Evolutionary conservation across 2,888 invertebrate genomes (phyloP).

Genomic region (Pyrochroa serraticornis): DNA sequence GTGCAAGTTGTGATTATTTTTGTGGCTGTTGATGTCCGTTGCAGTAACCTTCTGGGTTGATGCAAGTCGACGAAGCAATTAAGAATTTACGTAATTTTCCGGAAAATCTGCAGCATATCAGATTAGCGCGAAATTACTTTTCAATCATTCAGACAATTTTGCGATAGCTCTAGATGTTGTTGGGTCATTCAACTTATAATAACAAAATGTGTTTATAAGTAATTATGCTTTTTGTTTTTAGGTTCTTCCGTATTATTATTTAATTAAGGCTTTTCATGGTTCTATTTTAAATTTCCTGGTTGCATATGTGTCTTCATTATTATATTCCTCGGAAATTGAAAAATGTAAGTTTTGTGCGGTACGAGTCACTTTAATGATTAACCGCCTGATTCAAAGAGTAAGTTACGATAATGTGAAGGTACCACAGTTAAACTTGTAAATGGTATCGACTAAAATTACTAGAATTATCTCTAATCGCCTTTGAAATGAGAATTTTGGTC

Average conservation of each 20-base stretch:
- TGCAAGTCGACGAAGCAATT: too few relatives aligned
- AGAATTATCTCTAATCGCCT: too few relatives aligned
- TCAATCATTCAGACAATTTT: slow-evolving; percentile 16
- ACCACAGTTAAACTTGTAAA: too few relatives aligned
- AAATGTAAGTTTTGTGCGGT: not conserved
- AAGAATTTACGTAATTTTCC: not conserved
- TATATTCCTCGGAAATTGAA: slow-evolving; percentile 1
- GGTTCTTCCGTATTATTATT: not conserved
- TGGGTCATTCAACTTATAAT: slow-evolving; percentile 25
- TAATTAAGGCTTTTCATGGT: not conserved
- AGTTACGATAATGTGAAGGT: too few relatives aligned
- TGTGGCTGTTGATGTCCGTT: too few relatives aligned
- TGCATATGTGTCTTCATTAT: not conserved
- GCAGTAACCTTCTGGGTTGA: too few relatives aligned
- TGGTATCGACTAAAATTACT: too few relatives aligned
- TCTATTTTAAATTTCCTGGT: not conserved
- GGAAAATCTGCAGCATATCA: slow-evolving; percentile 9
- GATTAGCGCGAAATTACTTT: slow-evolving; percentile 17
- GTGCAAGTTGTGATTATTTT: too few relatives aligned
- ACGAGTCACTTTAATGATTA: too few relatives aligned
- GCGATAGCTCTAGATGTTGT: slow-evolving; percentile 20
- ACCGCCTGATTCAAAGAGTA: too few relatives aligned
- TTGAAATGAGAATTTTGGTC: too few relatives aligned
- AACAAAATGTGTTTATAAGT: slow-evolving; percentile 21
- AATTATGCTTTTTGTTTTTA: slow-evolving; percentile 17